These are phyloP conservation scores for Lithophane ornitopus DNA, from an alignment of 2,888 invertebrate species.

Conservation along the genomic window DNA sequence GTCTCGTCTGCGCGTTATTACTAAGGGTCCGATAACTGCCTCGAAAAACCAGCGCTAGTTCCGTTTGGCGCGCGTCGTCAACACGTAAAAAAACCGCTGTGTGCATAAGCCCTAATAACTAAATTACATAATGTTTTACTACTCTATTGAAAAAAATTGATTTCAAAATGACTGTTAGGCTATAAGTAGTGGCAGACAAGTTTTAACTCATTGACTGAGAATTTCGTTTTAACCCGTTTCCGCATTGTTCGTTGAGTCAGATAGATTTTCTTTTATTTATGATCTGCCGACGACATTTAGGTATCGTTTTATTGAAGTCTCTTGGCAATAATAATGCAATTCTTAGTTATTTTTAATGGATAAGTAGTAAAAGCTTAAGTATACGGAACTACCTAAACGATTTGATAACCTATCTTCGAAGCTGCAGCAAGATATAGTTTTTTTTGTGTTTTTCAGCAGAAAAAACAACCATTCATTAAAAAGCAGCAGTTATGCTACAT, in stretches of 20 bases:
- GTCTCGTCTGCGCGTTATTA: no score
- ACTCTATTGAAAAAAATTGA: not conserved
- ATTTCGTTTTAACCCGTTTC: conserved; percentile 53
- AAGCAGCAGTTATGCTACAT: not conserved
- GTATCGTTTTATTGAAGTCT: conserved; percentile 21
- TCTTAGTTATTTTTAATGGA: conserved; percentile 1
- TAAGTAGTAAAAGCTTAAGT: not conserved
- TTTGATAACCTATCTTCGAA: not conserved
- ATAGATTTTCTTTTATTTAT: conserved; percentile 54
- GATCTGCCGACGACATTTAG: conserved; percentile 19
- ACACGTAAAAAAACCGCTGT: no score
- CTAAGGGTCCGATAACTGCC: no score
- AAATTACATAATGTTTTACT: conserved; percentile 5
- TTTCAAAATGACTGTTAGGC: conserved; percentile 16
- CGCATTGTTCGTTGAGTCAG: conserved; percentile 57
- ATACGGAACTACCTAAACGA: not conserved
- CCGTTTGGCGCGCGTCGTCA: no score
- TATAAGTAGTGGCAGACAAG: conserved; percentile 19
- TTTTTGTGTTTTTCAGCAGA: not conserved
- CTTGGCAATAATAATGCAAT: conserved; percentile 8
- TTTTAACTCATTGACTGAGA: conserved; percentile 55
- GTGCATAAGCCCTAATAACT: no score
- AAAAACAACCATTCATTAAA: not conserved
- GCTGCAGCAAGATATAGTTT: no score
- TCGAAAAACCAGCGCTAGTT: no score